phyloP scores from a whole-genome alignment of 2,797 vertebrate species.

The Distichodus sexfasciatus region DNA sequence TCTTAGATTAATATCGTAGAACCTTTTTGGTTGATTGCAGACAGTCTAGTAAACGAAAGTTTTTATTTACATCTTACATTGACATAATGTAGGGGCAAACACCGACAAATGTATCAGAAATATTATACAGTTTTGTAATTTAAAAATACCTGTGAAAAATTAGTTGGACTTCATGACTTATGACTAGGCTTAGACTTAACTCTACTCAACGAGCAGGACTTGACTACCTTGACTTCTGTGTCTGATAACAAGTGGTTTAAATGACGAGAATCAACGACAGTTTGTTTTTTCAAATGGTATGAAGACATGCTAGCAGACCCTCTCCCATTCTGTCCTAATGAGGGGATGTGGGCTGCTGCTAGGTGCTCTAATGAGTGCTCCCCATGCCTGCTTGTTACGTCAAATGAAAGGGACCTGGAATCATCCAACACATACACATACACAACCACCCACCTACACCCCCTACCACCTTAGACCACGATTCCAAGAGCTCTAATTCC shows the following conservation, averaged over 20 bases:
- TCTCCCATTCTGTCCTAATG: constrained; percentile 37
- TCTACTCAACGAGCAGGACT: too few species aligned
- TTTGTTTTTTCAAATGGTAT: constrained; percentile 10
- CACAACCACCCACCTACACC: not conserved
- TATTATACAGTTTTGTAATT: too few species aligned
- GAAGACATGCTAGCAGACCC: not conserved
- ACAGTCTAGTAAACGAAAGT: too few species aligned
- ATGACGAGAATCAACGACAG: not conserved
- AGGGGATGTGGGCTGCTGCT: constrained; percentile 25
- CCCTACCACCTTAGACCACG: not conserved
- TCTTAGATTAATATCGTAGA: too few species aligned
- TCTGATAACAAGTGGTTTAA: not conserved
- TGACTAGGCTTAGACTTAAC: too few species aligned
- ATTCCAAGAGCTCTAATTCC: constrained; percentile 33
- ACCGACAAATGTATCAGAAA: too few species aligned
- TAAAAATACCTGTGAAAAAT: too few species aligned
- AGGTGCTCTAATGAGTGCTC: constrained; percentile 27
- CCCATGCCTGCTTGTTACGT: constrained; percentile 33
- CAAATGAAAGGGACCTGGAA: constrained; percentile 16
- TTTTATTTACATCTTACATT: too few species aligned
- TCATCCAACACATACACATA: not conserved
- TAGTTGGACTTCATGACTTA: too few species aligned
- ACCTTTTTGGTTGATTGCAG: too few species aligned
- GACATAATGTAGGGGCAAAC: too few species aligned
- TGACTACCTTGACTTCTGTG: not conserved